phyloP scores from a whole-genome alignment of 2,888 invertebrate species.

The Oeneis ivallda region DNA sequence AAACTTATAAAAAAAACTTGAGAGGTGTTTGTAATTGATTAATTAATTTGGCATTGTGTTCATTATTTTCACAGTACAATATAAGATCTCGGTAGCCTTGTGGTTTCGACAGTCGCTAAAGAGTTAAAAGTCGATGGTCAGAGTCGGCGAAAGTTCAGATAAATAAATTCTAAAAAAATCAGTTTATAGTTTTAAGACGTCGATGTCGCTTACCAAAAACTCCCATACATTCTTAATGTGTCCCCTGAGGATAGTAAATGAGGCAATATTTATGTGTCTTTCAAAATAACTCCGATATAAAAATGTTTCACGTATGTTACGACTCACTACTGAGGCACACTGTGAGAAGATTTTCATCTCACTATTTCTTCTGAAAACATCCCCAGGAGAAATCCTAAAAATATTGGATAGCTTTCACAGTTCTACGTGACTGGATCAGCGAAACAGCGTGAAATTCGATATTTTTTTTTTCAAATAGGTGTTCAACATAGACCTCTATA shows the following conservation, averaged over 20 bases:
- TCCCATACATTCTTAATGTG: too few relatives aligned
- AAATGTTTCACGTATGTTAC: constrained; percentile 6
- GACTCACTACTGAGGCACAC: background rate
- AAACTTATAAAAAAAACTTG: too few relatives aligned
- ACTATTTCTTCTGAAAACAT: constrained; percentile 12
- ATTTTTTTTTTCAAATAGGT: background rate
- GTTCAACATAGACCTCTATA: background rate
- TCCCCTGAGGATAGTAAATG: background rate
- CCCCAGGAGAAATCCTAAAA: constrained; percentile 16
- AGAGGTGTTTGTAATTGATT: too few relatives aligned
- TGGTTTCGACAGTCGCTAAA: too few relatives aligned
- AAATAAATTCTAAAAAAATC: too few relatives aligned
- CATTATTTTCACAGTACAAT: too few relatives aligned
- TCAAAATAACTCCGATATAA: background rate
- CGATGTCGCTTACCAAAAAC: too few relatives aligned
- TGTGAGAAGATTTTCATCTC: constrained; percentile 15
- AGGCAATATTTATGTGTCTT: background rate
- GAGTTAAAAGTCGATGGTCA: too few relatives aligned
- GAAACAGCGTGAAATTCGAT: constrained; percentile 3
- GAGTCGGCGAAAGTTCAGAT: too few relatives aligned
- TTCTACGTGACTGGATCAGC: constrained; percentile 17
- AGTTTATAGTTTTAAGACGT: too few relatives aligned
- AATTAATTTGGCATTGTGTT: too few relatives aligned
- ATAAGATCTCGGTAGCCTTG: too few relatives aligned
- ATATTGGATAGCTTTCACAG: constrained; percentile 18